Percentiles rank a stretch among this genome's conserved stretches.
Conservation (phyloP, 2,888 invertebrate species). For the Caenorhabditis japonica region DNA sequence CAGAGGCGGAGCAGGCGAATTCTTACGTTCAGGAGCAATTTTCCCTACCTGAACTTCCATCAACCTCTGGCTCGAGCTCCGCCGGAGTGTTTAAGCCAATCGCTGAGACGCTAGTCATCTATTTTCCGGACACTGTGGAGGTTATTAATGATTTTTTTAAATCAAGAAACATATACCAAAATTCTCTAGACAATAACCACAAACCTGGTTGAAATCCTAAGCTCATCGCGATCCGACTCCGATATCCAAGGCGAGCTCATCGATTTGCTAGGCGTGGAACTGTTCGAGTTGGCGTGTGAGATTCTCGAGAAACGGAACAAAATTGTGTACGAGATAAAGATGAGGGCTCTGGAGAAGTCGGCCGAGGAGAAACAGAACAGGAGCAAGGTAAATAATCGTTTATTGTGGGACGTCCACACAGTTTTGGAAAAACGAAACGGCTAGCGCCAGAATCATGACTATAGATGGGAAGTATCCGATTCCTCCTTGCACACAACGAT, state of each 20-base stretch:
- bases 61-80: constrained; percentile 1
- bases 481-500: constrained; percentile 56
- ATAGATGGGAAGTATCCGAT: constrained; percentile 52
- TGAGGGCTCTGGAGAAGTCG: constrained; percentile 11
- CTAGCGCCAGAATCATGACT: constrained; percentile 36
- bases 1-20: constrained; percentile 23
- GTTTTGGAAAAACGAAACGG: constrained; percentile 34
- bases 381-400: constrained; percentile 18
- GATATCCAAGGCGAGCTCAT: constrained; percentile 79
- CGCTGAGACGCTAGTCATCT: constrained; percentile 10
- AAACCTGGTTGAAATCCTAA: constrained; percentile 25
- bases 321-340: constrained; percentile 49
- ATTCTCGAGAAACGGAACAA: constrained; percentile 82
- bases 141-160: background rate
- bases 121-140: constrained; percentile 33
- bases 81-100: constrained; percentile 16
- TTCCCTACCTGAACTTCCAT: constrained; percentile 16
- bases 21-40: constrained; percentile 2
- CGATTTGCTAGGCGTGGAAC: constrained; percentile 89
- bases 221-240: constrained; percentile 39
- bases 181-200: constrained; percentile 31
- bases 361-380: constrained; percentile 18
- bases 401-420: constrained; percentile 9
- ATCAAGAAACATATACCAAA: background rate
- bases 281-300: constrained; percentile 85